Evolutionary conservation across 2,113 vertebrate species (phyloP), one percentile per base, ranked within the genome.

Genomic region (Anas platyrhynchos): DNA sequence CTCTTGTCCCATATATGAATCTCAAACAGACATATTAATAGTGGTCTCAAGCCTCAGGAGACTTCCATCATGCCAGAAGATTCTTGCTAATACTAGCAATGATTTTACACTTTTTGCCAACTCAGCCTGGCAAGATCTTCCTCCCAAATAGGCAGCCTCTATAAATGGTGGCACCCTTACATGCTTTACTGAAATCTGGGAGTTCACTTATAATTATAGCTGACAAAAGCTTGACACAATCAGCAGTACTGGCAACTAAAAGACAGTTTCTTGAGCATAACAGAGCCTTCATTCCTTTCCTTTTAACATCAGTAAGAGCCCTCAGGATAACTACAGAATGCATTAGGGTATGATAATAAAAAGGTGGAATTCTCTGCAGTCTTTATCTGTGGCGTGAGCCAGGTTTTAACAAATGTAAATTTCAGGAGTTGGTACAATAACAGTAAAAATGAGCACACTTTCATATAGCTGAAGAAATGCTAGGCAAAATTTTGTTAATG

Each of bases 201-300:
- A 94, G 66, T 58, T 95, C 69, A 48, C 23, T 89, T 81, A 69
- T 94, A 95, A 95, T 94, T 91, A 94, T 55, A 93, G 13, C 41
- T 94, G 88, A 83, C 69, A 96, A 94, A 95, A 75, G 2, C 48
- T 78, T 85, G 72, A 84, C 77, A 95, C 21, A 92, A 90, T 94
- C 63, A 88, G 36, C 61, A 91, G 43, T 73, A 54, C 16, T 65
- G 89, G 54, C 89, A 96, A 72, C 63, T 2, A 32, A 95, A 97
- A 88, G 81, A 59, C 11, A 34, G 54, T 38, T 91, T 76, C 67
- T 80, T 90, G 68, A 68, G 36, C 29, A 34, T 73, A 93, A 93
- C 17, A 93, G 93, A 94, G 72, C 10, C 16, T 92, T 90, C 43
- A 50, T 27, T 69, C 69, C n/a, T 78, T 95, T 93, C 62, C 25